Evolutionary conservation across 2,113 vertebrate species (phyloP), one percentile per base, ranked within the genome.

Genomic region (Bucco capensis): DNA sequence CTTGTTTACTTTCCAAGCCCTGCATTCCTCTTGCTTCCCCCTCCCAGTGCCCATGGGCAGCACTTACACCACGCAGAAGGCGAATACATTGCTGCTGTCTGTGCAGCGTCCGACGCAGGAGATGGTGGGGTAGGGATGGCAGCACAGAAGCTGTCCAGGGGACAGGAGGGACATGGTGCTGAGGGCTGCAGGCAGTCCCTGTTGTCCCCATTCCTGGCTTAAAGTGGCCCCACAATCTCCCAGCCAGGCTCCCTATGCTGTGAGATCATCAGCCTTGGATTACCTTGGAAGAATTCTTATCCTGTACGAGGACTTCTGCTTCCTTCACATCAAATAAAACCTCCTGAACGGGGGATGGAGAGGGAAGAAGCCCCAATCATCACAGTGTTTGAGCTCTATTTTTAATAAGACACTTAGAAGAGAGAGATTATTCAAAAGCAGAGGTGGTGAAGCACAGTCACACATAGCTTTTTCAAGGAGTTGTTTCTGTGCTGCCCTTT

Each of bases 271-370:
- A 30, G 46, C 66, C 14, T 30, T 7, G 0, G 38, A 94, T 96
- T 60, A 98, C 98, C 97, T 83, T 71, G 66, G 97, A 97, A 61
- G 96, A 97, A 47, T 38, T 76, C 74, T 96, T 97, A 35, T 98
- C 98, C 49, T 95, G 97, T 62, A 98, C 95, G 0, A 97, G 97
- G 86, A 98, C 46, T 94, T 98, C 98, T 2, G 98, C 98, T 96
- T 99, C 98, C 89, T 97, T 98, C 89, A 98, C 80, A 33, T 98
- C 98, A 62, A 98, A 91, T 25, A 98, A 96, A 89, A 98, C 98
- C 35, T 98, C 98, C 96, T 96, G 87, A 12, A 40, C 15, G 33
- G 77, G 44, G 25, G 21, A 21, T 10, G 24, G 71, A 61, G 30
- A 10, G 18, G 15, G 16, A 28, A 87, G 37, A 46, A 72, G 37